Base-by-base conservation (phyloP, 2,113 vertebrate genomes). In the Pycnonotus jocosus region DNA sequence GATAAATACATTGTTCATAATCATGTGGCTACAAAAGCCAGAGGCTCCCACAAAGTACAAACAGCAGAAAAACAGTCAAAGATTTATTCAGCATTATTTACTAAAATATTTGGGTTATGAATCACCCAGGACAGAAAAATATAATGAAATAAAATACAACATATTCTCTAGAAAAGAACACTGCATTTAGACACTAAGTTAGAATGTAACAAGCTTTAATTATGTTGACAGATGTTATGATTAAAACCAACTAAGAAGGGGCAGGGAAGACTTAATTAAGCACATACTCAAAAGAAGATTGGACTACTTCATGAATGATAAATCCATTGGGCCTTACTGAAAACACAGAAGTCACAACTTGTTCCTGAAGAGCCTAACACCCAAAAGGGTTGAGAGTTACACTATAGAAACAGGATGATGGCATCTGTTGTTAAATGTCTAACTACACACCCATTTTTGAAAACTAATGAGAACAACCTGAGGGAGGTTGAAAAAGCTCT, bases 321-420 rank as follows among this genome's bases (percentile, higher is more conserved):
- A 90, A 90, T 48, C 31, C 57, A 68, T 6, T 42, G 56, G 33
- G 37, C 31, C 31, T 61, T 51, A 62, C 22, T 45, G 47, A 76
- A 95, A 88, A 54, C 15, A 88, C 9, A 25, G 25, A 40, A 91
- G 31, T 68, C 44, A 37, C 27, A 88, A 40, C 12, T 23, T 72
- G 37, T 17, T 93, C 48, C 66, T 69, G 45, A 82, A 80, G 2
- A 82, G 22, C 22, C 37, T 48, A 40, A 79, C n/a, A 21, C 7
- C 7, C 42, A 28, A 40, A 86, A 57, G 4, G 3, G 40, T 22
- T 69, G 40, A 80, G 40, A 40, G 31, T 31, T 38, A 73, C 4
- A 20, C 64, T 53, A 20, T 0, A 77, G 37, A 57, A 76, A 77
- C 0, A 45, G 27, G 8, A 69, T 18, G n/a, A 8, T n/a, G 16